These are phyloP conservation scores for Falco biarmicus DNA, from an alignment of 2,797 vertebrate genomes.

Conservation along the genomic window DNA sequence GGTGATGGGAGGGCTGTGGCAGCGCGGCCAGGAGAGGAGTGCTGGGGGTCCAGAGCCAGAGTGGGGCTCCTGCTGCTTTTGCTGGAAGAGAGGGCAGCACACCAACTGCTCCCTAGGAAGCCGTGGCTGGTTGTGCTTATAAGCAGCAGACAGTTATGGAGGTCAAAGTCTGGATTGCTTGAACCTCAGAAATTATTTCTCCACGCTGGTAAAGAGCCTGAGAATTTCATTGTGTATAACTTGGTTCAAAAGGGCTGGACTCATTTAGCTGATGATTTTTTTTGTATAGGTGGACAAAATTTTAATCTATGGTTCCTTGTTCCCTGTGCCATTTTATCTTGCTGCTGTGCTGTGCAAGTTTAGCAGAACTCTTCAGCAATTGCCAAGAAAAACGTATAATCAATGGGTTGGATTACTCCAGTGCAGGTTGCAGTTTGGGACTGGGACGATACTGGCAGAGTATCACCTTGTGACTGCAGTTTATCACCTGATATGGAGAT, in stretches of 20 bases:
- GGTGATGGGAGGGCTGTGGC: no score
- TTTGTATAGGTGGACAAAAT: background rate
- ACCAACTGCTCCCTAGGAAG: no score
- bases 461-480: background rate
- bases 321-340: background rate
- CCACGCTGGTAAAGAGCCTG: background rate
- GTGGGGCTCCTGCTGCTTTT: background rate
- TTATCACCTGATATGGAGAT: background rate
- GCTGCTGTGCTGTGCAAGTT: background rate
- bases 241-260: background rate
- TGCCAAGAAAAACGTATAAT: background rate
- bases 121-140: background rate
- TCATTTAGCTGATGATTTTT: background rate
- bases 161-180: background rate
- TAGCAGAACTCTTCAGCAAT: background rate
- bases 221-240: background rate
- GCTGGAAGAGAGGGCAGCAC: background rate
- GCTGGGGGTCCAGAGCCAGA: no score
- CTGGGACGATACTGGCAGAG: fast-evolving
- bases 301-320: background rate
- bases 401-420: background rate
- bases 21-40: no score
- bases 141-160: background rate
- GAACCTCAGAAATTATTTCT: background rate
- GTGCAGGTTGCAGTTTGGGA: background rate